These are phyloP conservation scores for Crematogaster levior DNA, from an alignment of 2,888 invertebrate genomes.

Conservation along the genomic window DNA sequence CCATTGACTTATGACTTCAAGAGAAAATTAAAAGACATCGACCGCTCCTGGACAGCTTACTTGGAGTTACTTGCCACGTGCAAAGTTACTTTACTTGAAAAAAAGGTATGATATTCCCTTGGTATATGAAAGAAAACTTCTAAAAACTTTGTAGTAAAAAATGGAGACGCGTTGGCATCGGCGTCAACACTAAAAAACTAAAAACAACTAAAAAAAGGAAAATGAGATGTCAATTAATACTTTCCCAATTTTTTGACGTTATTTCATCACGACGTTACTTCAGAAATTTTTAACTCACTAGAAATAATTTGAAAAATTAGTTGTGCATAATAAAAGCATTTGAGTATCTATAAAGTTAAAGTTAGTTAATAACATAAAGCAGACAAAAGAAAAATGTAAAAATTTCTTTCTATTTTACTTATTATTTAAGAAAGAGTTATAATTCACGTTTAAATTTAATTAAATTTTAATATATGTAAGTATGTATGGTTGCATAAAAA, in stretches of 20 bases:
- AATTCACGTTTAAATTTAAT: background rate
- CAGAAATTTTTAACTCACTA: background rate
- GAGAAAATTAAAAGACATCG: slow-evolving; percentile 88
- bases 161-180: background rate
- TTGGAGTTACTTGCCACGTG: slow-evolving; percentile 90
- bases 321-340: background rate
- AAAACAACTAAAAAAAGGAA: slow-evolving; percentile 1
- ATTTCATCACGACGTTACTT: background rate
- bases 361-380: background rate
- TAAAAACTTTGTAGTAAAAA: slow-evolving; percentile 27
- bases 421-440: background rate
- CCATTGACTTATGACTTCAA: slow-evolving; percentile 89
- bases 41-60: slow-evolving; percentile 90
- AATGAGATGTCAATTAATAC: slow-evolving; percentile 40
- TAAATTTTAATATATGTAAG: too few species aligned
- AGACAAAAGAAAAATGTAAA: background rate
- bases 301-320: slow-evolving; percentile 15
- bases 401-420: background rate
- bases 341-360: background rate
- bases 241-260: slow-evolving; percentile 21
- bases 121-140: slow-evolving; percentile 26
- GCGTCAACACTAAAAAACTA: slow-evolving; percentile 27
- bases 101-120: slow-evolving; percentile 87
- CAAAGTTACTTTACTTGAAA: slow-evolving; percentile 90
- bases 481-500: too few species aligned